Percentiles rank a stretch among this genome's conserved stretches.
Evolutionary conservation across 2,113 vertebrate genomes (phyloP).

Genomic region (Macrotis lagotis): DNA sequence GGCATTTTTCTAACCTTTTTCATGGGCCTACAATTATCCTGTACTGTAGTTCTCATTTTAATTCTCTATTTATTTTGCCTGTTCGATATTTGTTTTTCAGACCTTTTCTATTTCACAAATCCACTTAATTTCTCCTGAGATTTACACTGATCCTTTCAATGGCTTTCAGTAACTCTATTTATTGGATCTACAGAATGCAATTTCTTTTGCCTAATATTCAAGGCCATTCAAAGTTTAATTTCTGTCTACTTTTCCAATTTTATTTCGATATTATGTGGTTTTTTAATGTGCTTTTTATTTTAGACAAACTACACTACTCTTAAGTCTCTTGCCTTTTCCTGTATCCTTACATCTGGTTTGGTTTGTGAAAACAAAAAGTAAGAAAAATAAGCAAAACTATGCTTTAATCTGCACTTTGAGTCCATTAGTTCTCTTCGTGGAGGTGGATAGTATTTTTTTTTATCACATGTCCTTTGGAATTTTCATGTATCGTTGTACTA

Average conservation of each 20-base stretch:
- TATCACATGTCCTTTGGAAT: background rate
- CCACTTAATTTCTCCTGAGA: background rate
- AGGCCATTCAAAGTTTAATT: background rate
- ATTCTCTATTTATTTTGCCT: background rate
- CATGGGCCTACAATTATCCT: background rate
- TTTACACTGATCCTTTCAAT: background rate
- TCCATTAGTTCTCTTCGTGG: background rate
- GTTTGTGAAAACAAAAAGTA: background rate
- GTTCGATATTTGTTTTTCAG: background rate
- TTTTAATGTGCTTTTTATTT: too few relatives aligned
- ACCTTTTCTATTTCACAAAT: background rate
- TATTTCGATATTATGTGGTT: too few relatives aligned
- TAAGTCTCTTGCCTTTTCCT: too few relatives aligned
- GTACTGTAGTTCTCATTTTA: background rate
- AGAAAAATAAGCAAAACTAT: background rate
- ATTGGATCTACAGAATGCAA: background rate
- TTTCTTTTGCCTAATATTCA: background rate
- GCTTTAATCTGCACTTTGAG: background rate
- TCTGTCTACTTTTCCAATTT: background rate
- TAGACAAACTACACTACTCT: too few relatives aligned
- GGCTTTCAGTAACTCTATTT: background rate
- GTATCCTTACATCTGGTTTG: too few relatives aligned
- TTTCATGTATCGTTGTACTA: background rate
- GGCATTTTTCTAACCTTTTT: background rate
- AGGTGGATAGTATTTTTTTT: background rate